phyloP scores from a whole-genome alignment of 2,113 vertebrate species.

The Pseudorasbora parva region DNA sequence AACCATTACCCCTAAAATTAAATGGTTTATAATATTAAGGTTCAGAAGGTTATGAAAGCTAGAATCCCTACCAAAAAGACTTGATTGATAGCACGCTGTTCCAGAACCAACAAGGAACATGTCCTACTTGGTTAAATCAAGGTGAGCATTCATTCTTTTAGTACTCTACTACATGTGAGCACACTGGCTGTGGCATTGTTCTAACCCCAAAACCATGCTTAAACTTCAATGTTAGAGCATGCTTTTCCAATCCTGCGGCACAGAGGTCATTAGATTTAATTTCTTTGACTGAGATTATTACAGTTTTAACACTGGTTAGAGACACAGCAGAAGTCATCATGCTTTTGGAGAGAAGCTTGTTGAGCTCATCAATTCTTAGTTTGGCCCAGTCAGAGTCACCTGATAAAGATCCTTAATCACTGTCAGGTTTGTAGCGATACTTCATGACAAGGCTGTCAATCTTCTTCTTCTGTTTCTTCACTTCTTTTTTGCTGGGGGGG shows the following conservation, averaged over 20 bases:
- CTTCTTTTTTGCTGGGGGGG: conserved; percentile 76
- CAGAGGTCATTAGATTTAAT: conserved; percentile 22
- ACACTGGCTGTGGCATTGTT: not conserved
- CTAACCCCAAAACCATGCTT: not conserved
- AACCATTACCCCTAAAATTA: not conserved
- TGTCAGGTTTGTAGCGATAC: conserved; percentile 95
- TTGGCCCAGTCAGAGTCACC: conserved; percentile 60
- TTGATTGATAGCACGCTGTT: not conserved
- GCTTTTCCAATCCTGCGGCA: conserved; percentile 5
- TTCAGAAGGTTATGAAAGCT: not conserved
- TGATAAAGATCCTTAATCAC: conserved; percentile 81
- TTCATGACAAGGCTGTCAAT: conserved; percentile 95
- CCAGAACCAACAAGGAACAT: not conserved
- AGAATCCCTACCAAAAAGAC: not conserved
- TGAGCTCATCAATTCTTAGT: conserved; percentile 21
- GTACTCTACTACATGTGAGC: not conserved
- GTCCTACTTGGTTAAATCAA: not conserved
- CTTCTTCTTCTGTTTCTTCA: conserved; percentile 88
- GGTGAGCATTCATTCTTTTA: not conserved
- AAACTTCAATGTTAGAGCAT: not conserved
- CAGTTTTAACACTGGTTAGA: not conserved
- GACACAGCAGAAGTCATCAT: conserved; percentile 15
- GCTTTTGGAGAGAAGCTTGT: conserved; percentile 34
- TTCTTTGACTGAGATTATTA: not conserved
- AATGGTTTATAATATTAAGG: not conserved